A percentile compares a stretch with the other conserved stretches of the same genome.
phyloP scores from a whole-genome alignment of 2,888 invertebrate species.

The Agriopis leucophaearia region DNA sequence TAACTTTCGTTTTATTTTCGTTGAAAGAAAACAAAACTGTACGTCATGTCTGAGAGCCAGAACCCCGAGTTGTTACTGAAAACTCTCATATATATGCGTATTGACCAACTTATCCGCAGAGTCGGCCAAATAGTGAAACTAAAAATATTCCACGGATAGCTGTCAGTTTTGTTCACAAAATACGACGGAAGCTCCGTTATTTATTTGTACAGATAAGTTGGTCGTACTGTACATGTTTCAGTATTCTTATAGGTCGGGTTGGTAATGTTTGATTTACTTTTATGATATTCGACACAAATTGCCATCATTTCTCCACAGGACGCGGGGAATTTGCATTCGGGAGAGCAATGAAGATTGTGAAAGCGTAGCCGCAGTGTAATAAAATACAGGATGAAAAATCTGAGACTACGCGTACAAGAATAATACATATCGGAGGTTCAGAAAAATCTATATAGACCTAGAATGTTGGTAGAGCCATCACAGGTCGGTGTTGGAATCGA shows the following conservation, averaged over 20 bases:
- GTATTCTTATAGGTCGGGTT: slow-evolving; percentile 24
- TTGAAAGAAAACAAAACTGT: slow-evolving; percentile 28
- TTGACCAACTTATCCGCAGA: not conserved
- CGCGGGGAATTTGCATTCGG: slow-evolving; percentile 46
- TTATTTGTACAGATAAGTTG: not conserved
- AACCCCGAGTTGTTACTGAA: slow-evolving; percentile 13
- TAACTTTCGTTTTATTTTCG: slow-evolving; percentile 10
- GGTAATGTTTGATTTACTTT: slow-evolving; percentile 59
- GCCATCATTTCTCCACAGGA: slow-evolving; percentile 47
- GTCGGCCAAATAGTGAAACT: not conserved
- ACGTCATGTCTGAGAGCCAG: slow-evolving; percentile 27
- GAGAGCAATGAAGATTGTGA: slow-evolving; percentile 33
- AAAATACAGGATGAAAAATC: slow-evolving; percentile 3
- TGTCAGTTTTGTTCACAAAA: not conserved
- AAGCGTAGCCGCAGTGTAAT: slow-evolving; percentile 18
- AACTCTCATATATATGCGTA: not conserved
- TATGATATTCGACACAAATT: slow-evolving; percentile 58
- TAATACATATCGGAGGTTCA: not conserved
- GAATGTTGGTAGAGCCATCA: too few species aligned
- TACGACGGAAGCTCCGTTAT: not conserved
- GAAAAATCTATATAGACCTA: not conserved
- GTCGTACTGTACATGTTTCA: not conserved
- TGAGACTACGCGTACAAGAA: not conserved
- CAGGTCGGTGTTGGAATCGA: too few species aligned
- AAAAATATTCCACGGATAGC: not conserved